Percentiles rank a stretch among this genome's conserved stretches.
Evolutionary conservation across 2,113 vertebrate species (phyloP).

Genomic region (Gavialis gangeticus): DNA sequence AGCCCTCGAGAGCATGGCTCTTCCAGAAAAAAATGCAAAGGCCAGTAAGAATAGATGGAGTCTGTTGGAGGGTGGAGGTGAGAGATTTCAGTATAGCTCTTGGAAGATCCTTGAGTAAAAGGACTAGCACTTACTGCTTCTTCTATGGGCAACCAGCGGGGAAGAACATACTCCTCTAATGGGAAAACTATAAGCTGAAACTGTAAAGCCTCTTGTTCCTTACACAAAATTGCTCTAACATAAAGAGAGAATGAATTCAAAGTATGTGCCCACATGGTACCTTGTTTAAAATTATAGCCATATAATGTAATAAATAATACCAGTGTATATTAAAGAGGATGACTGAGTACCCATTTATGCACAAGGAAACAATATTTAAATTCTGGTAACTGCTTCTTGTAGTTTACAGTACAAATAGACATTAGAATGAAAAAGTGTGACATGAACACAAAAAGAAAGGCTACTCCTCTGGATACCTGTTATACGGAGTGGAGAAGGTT

Average conservation of each 20-base stretch:
- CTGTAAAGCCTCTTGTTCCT: not conserved
- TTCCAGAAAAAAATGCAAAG: not conserved
- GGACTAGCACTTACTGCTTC: not conserved
- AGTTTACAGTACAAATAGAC: not conserved
- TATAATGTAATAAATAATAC: not conserved
- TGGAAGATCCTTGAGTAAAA: not conserved
- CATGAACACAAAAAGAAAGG: slow-evolving; percentile 22
- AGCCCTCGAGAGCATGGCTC: not conserved
- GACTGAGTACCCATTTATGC: rapidly evolving
- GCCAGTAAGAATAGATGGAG: not conserved
- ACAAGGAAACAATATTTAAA: not conserved
- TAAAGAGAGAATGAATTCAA: not conserved
- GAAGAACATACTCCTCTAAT: not conserved
- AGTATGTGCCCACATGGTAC: not conserved
- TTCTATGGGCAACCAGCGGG: not conserved
- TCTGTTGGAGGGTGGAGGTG: not conserved
- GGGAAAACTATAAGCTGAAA: not conserved
- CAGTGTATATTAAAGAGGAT: not conserved
- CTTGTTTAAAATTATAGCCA: slow-evolving; percentile 2
- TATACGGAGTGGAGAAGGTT: slow-evolving; percentile 98
- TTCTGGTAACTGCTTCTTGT: not conserved
- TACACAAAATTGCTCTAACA: not conserved
- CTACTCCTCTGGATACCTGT: slow-evolving; percentile 85
- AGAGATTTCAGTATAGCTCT: not conserved
- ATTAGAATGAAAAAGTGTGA: slow-evolving; percentile 12